Conservation (phyloP, 2,113 vertebrate species). For the Dryoscopus gambensis region DNA sequence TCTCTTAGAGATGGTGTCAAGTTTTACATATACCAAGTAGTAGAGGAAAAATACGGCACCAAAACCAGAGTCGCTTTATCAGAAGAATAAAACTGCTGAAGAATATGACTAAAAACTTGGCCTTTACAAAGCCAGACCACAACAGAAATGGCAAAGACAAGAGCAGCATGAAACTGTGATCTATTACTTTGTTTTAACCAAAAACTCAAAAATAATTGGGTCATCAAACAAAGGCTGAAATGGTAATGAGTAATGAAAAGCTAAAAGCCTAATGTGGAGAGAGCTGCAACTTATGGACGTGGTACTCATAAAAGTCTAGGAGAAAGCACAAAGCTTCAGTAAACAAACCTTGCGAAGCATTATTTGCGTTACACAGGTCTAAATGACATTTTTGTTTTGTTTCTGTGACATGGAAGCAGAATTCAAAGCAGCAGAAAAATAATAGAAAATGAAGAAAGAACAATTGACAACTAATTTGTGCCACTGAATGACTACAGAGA, state of each 20-base stretch:
- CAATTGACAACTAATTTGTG: slow-evolving; percentile 29
- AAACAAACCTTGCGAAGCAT: not conserved
- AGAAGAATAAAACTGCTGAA: not conserved
- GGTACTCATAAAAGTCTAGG: not conserved
- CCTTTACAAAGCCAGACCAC: not conserved
- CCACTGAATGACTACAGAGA: not conserved
- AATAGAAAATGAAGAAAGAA: slow-evolving; percentile 16
- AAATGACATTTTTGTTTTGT: slow-evolving; percentile 15
- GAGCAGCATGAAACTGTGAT: not conserved
- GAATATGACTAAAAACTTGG: not conserved
- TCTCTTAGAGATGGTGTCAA: not conserved
- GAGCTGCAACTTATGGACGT: not conserved
- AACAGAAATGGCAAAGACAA: not conserved
- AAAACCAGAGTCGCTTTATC: not conserved
- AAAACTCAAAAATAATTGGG: not conserved
- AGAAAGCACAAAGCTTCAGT: not conserved
- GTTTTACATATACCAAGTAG: not conserved
- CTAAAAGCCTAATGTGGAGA: not conserved
- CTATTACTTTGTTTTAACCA: not conserved
- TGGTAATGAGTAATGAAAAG: not conserved
- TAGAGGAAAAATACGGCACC: not conserved
- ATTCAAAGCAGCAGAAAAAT: slow-evolving; percentile 41
- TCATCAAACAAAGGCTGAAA: not conserved
- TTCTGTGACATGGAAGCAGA: not conserved
- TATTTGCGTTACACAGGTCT: not conserved